Percentiles rank a stretch among this genome's conserved stretches.
Evolutionary conservation across 2,113 vertebrate species (phyloP).

Genomic region (Sus scrofa): T2T-Sscrofa CM000817.6:119952501-119953000

Average conservation of each 20-base stretch:
- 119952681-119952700: not conserved
- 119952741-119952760: not conserved
- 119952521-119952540: not conserved
- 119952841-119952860: not conserved
- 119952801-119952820: not conserved
- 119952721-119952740: not conserved
- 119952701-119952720: not conserved
- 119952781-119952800: not conserved
- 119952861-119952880: not conserved
- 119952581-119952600: not conserved
- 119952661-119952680: not conserved
- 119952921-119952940: not conserved
- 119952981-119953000: not conserved
- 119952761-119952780: not conserved
- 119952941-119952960: not conserved
- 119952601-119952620: not conserved
- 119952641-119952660: not conserved
- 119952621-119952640: not conserved
- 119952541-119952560: not conserved
- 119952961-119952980: not conserved
- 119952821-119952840: not conserved
- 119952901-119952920: not conserved
- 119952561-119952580: not conserved
- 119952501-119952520: slow-evolving; percentile 14
- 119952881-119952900: not conserved